Conservation (phyloP, 2,888 invertebrate genomes). For the Capitulum mitella region DNA sequence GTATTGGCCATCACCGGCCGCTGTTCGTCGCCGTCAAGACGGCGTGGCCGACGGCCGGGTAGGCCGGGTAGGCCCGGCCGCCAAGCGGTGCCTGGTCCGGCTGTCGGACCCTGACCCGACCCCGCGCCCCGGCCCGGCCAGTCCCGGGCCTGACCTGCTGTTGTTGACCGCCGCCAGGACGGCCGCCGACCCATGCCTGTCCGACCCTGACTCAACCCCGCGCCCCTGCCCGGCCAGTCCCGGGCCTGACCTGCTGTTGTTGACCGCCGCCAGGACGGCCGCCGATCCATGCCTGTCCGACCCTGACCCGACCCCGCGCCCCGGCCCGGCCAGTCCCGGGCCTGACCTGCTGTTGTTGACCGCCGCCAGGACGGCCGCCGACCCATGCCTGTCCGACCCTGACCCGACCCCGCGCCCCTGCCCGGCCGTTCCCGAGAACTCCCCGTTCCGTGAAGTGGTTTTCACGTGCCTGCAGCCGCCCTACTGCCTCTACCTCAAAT, state of each 20-base stretch:
- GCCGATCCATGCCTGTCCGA: neutral
- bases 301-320: neutral
- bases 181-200: neutral
- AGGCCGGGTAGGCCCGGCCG: too few species aligned
- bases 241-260: neutral
- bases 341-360: neutral
- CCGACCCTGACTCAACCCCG: neutral
- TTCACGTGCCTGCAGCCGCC: slow-evolving; percentile 1
- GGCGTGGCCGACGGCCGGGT: too few species aligned
- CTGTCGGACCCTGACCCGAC: too few species aligned
- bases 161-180: neutral
- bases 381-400: neutral
- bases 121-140: neutral
- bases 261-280: neutral
- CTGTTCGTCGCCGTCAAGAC: neutral
- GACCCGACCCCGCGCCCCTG: neutral
- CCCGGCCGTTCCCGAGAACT: neutral
- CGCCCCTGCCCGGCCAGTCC: neutral
- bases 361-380: neutral
- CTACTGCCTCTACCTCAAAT: neutral
- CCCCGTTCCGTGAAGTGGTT: neutral
- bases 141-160: neutral
- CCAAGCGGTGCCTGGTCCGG: neutral
- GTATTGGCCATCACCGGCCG: neutral
- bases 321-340: neutral